These are phyloP conservation scores for Anthopleura xanthogrammica DNA, from an alignment of 92 coral and sea anemone genomes.

Conservation along the genomic window DNA sequence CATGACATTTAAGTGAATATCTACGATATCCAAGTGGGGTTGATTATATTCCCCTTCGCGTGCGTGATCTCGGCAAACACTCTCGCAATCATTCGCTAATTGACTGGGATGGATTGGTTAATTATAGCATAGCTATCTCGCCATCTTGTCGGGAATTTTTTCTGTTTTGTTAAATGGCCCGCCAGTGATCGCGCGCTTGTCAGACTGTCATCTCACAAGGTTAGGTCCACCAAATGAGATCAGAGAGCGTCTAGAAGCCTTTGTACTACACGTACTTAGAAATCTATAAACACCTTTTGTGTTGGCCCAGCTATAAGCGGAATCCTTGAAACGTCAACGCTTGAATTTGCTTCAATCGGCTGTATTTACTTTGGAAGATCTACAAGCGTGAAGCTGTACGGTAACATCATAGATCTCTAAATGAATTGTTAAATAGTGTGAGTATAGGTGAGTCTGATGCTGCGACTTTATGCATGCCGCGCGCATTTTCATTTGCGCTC, in stretches of 20 bases:
- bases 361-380: no score
- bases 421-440: not conserved
- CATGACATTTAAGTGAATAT: not conserved
- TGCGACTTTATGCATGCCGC: not conserved
- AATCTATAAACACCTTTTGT: not conserved
- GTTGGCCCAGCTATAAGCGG: not conserved
- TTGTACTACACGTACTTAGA: not conserved
- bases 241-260: not conserved
- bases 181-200: conserved; percentile 4
- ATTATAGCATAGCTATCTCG: conserved; percentile 5
- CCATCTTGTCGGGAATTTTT: conserved; percentile 15
- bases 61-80: conserved; percentile 8
- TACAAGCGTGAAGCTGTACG: no score
- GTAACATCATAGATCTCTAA: not conserved
- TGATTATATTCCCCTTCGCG: not conserved
- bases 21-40: not conserved
- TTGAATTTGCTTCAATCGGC: not conserved
- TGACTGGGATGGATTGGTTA: conserved; percentile 13
- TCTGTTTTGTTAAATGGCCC: conserved; percentile 24
- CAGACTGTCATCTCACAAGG: conserved; percentile 4
- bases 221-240: conserved; percentile 10
- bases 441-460: not conserved
- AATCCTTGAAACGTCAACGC: not conserved
- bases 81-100: conserved; percentile 1
- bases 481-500: not conserved